Conservation (phyloP, 2,797 vertebrate genomes). For the Coregonus ussuriensis region DNA sequence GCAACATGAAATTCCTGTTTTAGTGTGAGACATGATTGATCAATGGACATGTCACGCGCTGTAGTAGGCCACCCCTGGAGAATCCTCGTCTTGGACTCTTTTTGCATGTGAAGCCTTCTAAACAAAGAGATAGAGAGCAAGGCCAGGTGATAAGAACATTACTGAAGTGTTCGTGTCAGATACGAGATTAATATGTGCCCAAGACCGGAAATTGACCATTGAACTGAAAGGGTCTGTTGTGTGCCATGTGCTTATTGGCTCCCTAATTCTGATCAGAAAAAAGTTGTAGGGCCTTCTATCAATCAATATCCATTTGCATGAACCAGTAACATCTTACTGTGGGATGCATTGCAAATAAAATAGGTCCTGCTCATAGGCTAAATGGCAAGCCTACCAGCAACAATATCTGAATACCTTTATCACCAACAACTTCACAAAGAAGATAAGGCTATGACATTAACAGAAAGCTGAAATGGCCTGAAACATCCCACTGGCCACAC, state of each 20-base stretch:
- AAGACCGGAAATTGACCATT: slow-evolving; percentile 13
- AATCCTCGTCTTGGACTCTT: slow-evolving; percentile 17
- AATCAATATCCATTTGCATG: background rate
- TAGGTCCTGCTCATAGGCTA: background rate
- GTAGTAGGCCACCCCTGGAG: slow-evolving; percentile 47
- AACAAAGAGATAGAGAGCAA: slow-evolving; percentile 16
- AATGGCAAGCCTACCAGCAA: background rate
- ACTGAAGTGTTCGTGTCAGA: slow-evolving; percentile 18
- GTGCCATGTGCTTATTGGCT: slow-evolving; percentile 9
- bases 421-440: background rate
- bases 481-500: background rate
- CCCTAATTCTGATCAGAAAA: background rate
- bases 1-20: slow-evolving; percentile 14
- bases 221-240: slow-evolving; percentile 9
- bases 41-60: slow-evolving; percentile 44
- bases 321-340: background rate
- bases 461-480: background rate
- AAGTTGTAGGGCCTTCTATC: background rate
- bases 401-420: background rate
- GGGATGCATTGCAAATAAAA: background rate
- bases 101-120: slow-evolving; percentile 15
- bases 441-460: too few relatives aligned
- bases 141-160: slow-evolving; percentile 11
- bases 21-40: slow-evolving; percentile 38
- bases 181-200: background rate